Evolutionary conservation across 2,797 vertebrate species (phyloP).

Genomic region (Picus viridis): DNA sequence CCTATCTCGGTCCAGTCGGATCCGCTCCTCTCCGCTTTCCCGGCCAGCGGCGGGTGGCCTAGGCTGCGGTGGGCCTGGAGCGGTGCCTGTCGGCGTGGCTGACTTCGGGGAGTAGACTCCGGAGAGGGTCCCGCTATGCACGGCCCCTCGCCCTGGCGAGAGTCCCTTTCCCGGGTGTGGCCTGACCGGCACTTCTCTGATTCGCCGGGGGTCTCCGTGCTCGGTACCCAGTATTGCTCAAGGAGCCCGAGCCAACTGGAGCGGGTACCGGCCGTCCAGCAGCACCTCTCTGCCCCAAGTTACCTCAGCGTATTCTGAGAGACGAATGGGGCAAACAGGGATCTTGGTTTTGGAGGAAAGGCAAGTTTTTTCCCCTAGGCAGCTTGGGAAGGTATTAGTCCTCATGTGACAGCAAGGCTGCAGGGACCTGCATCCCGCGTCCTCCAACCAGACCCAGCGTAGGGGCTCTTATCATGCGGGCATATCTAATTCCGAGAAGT

Average conservation of each 20-base stretch:
- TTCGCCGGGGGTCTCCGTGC: no score
- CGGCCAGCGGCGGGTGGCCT: neutral
- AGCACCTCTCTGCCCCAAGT: neutral
- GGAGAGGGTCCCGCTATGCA: neutral
- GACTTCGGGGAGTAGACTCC: neutral
- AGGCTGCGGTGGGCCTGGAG: neutral
- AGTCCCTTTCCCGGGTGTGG: neutral
- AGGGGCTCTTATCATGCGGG: no score
- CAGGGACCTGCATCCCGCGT: neutral
- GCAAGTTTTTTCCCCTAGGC: rapidly evolving
- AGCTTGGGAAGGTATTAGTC: neutral
- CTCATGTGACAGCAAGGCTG: neutral
- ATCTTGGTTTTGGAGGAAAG: rapidly evolving
- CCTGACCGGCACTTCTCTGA: neutral
- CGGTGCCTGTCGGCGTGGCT: neutral
- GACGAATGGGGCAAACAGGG: rapidly evolving
- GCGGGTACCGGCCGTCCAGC: neutral
- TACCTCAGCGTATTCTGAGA: neutral
- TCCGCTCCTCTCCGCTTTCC: no score
- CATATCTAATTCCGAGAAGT: rapidly evolving
- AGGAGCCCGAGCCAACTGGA: no score
- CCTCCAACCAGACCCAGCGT: rapidly evolving
- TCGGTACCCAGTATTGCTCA: neutral
- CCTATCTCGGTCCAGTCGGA: no score
- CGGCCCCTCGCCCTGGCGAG: no score